Evolutionary conservation across 2,888 invertebrate species (phyloP).

Genomic region (Xanthia togata): DNA sequence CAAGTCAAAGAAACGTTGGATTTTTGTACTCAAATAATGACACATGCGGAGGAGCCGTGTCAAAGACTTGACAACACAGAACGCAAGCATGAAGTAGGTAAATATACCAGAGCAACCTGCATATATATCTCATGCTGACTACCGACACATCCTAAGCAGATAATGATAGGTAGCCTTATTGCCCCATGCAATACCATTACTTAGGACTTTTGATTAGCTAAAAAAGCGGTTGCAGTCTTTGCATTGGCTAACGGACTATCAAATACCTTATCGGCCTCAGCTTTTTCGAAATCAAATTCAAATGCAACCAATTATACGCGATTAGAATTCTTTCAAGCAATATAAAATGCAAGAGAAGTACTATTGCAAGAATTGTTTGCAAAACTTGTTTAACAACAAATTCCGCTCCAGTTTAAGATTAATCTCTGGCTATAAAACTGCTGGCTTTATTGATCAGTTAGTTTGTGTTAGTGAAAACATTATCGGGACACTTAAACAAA

Average conservation of each 20-base stretch:
- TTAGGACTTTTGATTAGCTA: constrained; percentile 21
- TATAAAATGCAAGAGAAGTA: constrained; percentile 29
- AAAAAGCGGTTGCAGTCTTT: constrained; percentile 12
- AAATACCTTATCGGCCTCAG: constrained; percentile 37
- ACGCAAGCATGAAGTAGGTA: too few species aligned
- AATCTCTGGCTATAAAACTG: constrained; percentile 62
- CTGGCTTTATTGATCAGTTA: constrained; percentile 59
- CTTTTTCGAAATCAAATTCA: constrained; percentile 46
- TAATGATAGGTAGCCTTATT: neutral
- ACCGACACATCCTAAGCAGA: neutral
- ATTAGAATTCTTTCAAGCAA: constrained; percentile 45
- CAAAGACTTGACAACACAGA: neutral
- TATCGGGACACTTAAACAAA: constrained; percentile 54
- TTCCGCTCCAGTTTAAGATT: constrained; percentile 56
- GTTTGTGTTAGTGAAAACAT: constrained; percentile 57
- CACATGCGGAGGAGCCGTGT: neutral
- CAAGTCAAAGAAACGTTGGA: neutral
- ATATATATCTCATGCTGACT: neutral
- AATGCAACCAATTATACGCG: constrained; percentile 47
- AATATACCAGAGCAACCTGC: neutral
- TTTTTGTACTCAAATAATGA: too few species aligned
- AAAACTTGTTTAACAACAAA: constrained; percentile 42
- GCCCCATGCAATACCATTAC: constrained; percentile 14
- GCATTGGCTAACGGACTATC: constrained; percentile 45
- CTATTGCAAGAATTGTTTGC: constrained; percentile 53